Percentiles rank a stretch among this genome's conserved stretches.
These are phyloP conservation scores for Catamblyrhynchus diadema DNA, from an alignment of 2,797 vertebrate species.

Conservation along the genomic window DNA sequence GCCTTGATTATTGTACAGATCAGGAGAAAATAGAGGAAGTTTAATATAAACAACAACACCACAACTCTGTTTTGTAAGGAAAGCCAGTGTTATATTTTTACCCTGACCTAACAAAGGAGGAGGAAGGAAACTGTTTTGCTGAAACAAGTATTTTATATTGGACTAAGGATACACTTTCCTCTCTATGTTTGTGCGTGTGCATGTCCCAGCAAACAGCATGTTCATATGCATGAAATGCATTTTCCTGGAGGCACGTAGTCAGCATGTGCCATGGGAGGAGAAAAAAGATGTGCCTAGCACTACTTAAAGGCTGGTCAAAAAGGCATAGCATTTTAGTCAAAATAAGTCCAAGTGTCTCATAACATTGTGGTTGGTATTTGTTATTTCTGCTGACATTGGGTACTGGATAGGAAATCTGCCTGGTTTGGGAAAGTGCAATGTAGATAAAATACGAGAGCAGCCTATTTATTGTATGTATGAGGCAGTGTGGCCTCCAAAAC, in stretches of 20 bases:
- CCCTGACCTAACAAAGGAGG: slow-evolving; percentile 38
- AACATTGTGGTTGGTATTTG: background rate
- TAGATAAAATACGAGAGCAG: background rate
- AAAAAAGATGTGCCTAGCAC: background rate
- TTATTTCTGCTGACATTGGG: slow-evolving; percentile 19
- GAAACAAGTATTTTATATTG: slow-evolving; percentile 16
- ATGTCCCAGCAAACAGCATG: background rate
- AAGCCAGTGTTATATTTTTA: slow-evolving; percentile 43
- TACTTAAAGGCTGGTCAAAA: background rate
- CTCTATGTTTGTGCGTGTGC: background rate
- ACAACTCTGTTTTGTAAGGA: slow-evolving; percentile 18
- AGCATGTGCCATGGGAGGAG: background rate
- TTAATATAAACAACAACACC: slow-evolving; percentile 15
- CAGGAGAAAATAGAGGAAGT: slow-evolving; percentile 33
- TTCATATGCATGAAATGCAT: slow-evolving; percentile 21
- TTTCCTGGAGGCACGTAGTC: slow-evolving; percentile 27
- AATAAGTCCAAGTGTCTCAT: slow-evolving; percentile 5
- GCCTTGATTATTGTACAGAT: background rate
- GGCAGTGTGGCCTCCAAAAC: background rate
- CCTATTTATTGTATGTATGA: background rate
- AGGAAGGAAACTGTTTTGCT: slow-evolving; percentile 63
- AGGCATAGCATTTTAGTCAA: slow-evolving; percentile 10
- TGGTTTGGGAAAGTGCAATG: slow-evolving; percentile 1
- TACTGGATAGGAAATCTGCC: slow-evolving; percentile 22
- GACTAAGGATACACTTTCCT: slow-evolving; percentile 8